These are phyloP conservation scores for Grammomys dolichurus DNA, from an alignment of 2,113 vertebrate species.

Conservation along the genomic window DNA sequence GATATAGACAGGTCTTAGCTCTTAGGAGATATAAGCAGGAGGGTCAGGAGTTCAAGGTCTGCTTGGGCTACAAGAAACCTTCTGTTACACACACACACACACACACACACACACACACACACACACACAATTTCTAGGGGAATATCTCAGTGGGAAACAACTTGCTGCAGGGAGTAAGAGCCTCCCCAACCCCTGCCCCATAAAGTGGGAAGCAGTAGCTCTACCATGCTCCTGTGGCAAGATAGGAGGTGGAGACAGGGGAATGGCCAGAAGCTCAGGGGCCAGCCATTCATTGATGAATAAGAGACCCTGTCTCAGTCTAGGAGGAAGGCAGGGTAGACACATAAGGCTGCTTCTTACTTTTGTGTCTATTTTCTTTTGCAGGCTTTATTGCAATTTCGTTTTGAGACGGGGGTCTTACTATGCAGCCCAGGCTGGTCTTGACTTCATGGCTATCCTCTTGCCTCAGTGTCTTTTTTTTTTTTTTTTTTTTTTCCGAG, in stretches of 20 bases:
- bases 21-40: not conserved
- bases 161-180: not conserved
- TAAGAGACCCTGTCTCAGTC: not conserved
- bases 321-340: not conserved
- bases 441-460: not conserved
- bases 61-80: not conserved
- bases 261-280: not conserved
- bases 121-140: not conserved
- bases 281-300: not conserved
- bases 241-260: not conserved
- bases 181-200: no score
- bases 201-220: not conserved
- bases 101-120: not conserved
- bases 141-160: not conserved
- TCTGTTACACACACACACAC: not conserved
- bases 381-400: conserved; percentile 9
- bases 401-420: not conserved
- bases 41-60: not conserved
- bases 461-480: no score
- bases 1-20: no score
- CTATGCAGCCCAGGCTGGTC: not conserved
- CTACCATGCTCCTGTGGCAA: not conserved
- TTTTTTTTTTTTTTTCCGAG: no score
- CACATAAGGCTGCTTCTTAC: not conserved
- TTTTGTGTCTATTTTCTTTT: conserved; percentile 33